A percentile compares a stretch with the other conserved stretches of the same genome.
These are phyloP conservation scores for Spilarctia lutea DNA, from an alignment of 2,888 invertebrate species.

Conservation along the genomic window DNA sequence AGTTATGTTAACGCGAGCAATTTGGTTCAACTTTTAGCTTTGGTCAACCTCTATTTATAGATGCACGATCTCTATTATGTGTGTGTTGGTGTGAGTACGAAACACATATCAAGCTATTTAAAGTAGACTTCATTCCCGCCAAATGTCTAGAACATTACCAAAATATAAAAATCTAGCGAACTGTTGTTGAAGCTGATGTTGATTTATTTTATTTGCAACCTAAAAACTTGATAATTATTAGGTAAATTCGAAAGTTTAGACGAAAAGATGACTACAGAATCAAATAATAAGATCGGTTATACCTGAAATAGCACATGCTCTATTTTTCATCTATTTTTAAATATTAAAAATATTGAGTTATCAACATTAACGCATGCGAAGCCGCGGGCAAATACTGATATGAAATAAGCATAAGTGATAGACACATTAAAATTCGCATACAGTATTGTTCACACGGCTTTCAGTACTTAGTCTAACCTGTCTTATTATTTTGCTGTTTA, in stretches of 20 bases:
- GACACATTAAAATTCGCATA: not conserved
- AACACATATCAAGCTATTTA: not conserved
- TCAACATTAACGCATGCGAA: not conserved
- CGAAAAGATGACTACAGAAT: not conserved
- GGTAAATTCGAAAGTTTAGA: not conserved
- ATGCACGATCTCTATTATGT: slow-evolving; percentile 32
- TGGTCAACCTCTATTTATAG: slow-evolving; percentile 57
- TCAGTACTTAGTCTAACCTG: not conserved
- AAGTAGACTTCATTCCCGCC: not conserved
- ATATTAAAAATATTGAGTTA: not conserved
- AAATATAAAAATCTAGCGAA: not conserved
- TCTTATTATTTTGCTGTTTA: not conserved
- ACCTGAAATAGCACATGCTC: not conserved
- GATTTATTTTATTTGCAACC: not conserved
- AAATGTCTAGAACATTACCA: not conserved
- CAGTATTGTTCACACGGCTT: not conserved
- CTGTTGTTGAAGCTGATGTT: not conserved
- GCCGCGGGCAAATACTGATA: not conserved
- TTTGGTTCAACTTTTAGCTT: slow-evolving; percentile 51
- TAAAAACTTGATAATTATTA: not conserved
- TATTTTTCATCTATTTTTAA: not conserved
- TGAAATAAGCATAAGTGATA: not conserved
- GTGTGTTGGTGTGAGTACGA: slow-evolving; percentile 3
- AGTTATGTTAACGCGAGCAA: slow-evolving; percentile 51
- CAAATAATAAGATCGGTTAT: not conserved